Conservation (phyloP, 2,797 vertebrate species). For the Spinibarbus caldwelli region DNA sequence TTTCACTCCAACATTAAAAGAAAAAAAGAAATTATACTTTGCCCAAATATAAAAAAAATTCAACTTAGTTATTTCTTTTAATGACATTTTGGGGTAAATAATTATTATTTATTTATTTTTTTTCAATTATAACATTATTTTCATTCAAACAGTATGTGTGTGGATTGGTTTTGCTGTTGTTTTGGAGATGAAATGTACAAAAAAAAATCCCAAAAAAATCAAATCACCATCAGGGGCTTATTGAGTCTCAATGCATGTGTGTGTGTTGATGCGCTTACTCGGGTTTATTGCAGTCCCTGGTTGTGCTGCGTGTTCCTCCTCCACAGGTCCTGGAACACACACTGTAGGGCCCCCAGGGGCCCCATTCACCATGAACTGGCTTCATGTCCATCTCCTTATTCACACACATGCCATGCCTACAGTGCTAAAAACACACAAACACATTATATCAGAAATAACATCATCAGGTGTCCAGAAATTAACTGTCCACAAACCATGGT, state of each 20-base stretch:
- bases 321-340: constrained; percentile 94
- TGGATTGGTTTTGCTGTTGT: background rate
- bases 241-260: background rate
- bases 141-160: background rate
- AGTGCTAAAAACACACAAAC: constrained; percentile 81
- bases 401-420: constrained; percentile 91
- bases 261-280: constrained; percentile 83
- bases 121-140: too few relatives aligned
- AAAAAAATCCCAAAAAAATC: background rate
- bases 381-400: constrained; percentile 87
- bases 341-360: constrained; percentile 91
- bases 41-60: too few relatives aligned
- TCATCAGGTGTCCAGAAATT: background rate
- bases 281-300: constrained; percentile 91
- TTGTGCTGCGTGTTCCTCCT: constrained; percentile 90
- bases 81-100: too few relatives aligned
- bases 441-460: background rate
- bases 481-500: background rate
- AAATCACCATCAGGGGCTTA: background rate
- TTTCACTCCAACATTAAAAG: background rate
- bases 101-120: background rate
- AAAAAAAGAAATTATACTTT: background rate
- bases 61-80: too few relatives aligned
- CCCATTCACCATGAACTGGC: constrained; percentile 93
- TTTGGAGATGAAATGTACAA: background rate